Base-by-base conservation (phyloP, 2,888 invertebrate species). In the Antheraea yamamai region DNA sequence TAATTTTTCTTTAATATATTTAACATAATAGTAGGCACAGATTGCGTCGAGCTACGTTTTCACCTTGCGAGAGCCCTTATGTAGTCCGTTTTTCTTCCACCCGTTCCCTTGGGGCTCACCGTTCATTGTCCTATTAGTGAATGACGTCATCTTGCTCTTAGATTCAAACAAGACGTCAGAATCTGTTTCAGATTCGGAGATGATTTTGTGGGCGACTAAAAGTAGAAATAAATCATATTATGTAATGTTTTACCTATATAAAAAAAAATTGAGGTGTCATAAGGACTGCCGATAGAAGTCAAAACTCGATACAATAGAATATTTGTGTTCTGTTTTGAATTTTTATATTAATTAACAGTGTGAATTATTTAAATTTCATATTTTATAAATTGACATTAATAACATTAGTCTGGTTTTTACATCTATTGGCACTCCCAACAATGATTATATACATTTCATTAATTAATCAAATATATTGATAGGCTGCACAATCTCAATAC, bases 121-220 rank as follows among this genome's bases (percentile, higher is more conserved):
- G 85, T 95, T 95, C 80, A 87, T 81, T 1, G 88, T 82, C 16
- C 94, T 91, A 2, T 85, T 80, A 2, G 87, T 86, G 79, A 94
- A 92, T 23, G 93, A 85, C 0, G 93, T 91, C 47, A 95, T 95
- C 82, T 96, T 97, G 78, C 95, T 95, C 76, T 96, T 96, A 16
- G 97, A 96, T 88, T 98, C 98, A 87, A 98, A 98, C 30, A 98
- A 92, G 14, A 98, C 97, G 89, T 98, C 98, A 0, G 98, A 98
- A 82, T 98, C 98, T 0, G 97, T 97, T 80, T 98, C 98, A 0
- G 97, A 96, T 84, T 98, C 98, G 0, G 97, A 96, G 75, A 96
- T 94, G 89, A 96, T 96, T 81, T 96, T 95, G 78, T 91, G 91
- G 23, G 92, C 91, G 89, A 96, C 97, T 97, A 91, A 58, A 66